Conservation (phyloP, 2,888 invertebrate species). For the Belgica antarctica region DNA sequence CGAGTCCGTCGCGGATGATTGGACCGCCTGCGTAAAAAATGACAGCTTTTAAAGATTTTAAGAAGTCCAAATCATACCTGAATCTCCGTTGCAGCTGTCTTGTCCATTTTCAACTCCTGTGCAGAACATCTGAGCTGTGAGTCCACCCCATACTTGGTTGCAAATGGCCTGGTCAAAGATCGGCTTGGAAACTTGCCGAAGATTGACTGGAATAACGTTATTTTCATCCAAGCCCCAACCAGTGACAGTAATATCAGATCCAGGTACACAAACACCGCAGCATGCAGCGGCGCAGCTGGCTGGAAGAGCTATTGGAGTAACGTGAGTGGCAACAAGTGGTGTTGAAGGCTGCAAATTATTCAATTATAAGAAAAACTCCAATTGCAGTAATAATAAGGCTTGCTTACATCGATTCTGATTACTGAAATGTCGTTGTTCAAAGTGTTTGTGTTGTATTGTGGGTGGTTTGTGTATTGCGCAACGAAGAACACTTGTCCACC, state of each 20-base stretch:
- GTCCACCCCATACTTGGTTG: conserved; percentile 3
- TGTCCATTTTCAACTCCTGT: conserved; percentile 5
- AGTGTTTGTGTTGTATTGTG: background rate
- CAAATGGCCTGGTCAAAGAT: conserved; percentile 9
- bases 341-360: no score
- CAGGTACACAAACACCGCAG: background rate
- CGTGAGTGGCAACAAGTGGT: background rate
- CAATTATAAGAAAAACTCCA: no score
- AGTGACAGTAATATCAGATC: background rate
- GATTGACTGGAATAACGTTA: background rate
- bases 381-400: background rate
- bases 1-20: background rate
- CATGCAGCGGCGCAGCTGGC: background rate
- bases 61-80: background rate
- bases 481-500: conserved; percentile 18
- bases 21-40: background rate
- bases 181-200: background rate
- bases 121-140: conserved; percentile 28
- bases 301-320: background rate
- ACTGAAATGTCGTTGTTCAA: background rate
- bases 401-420: background rate
- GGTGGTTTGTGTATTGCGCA: conserved; percentile 2
- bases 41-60: background rate
- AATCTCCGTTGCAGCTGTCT: conserved; percentile 27
- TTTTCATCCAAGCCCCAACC: background rate